Base-by-base conservation (phyloP, 2,797 vertebrate genomes). In the Ptychobarbus kaznakovi region DNA sequence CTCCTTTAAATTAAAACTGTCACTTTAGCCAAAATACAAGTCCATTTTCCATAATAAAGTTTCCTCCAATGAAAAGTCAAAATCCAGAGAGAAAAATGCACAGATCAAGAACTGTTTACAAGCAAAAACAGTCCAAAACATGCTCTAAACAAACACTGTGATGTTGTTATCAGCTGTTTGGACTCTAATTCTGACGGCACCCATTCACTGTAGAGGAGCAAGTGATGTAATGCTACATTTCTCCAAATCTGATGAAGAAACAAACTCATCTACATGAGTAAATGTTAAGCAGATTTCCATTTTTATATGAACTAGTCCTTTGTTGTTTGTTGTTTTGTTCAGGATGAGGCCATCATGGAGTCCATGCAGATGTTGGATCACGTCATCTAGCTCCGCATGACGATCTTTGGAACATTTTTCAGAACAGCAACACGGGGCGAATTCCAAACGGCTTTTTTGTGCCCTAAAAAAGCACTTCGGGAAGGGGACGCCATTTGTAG, bases 341-440 rank as follows among this genome's bases (percentile, higher is more conserved):
- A 99, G 98, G 98, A 99, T 0, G 97, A 98, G 91, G 98, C 97
- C 93, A 98, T 99, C 94, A 97, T 99, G 97, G 94, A 97, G 92
- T 99, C 98, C 95, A 98, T 99, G 98, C 96, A 98, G 90, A 95
- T 99, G 91, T 98, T 99, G 78, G 97, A 99, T 92, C 95, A 97
- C 0, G 96, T 98, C 87, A 97, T 99, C 94, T 99, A 96, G 74
- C 93, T 69, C 88, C 12, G 9, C 81, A 69, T 70, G 75, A 58
- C 28, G 46, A 44, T 66, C 28, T 68, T 18, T 10, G 8, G 22
- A 53, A 51, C 68, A 35, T 1, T 1, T 61, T 46, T 2, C 1
- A 13, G 16, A 44, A 49, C 25, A 63, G 22, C 22, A 65, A 16
- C 58, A 32, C 32, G 32, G 32, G 2, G 32, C 32, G 32, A 32